These are phyloP conservation scores for Epizoanthus illoricatus DNA, from an alignment of 92 coral and sea anemone genomes.

Conservation along the genomic window DNA sequence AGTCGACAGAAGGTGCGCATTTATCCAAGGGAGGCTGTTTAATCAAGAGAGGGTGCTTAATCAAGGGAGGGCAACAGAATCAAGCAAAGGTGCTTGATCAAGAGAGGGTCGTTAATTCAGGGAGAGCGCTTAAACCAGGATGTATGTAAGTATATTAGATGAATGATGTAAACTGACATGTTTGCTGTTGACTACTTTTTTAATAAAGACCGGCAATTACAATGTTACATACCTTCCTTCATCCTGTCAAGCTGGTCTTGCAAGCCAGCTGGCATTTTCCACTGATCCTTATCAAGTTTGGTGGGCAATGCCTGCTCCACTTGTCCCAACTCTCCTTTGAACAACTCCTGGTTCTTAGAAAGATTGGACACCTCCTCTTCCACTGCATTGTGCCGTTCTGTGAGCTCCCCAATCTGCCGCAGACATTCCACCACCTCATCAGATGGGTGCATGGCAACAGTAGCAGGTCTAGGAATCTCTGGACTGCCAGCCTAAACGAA, in stretches of 20 bases:
- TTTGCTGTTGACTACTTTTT: too few relatives aligned
- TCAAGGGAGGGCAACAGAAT: too few relatives aligned
- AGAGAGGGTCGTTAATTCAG: too few relatives aligned
- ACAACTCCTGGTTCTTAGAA: conserved; percentile 55
- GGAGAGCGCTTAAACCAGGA: too few relatives aligned
- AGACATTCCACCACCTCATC: conserved; percentile 86
- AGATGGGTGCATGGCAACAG: conserved; percentile 69
- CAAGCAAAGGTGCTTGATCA: too few relatives aligned
- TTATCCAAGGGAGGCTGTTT: too few relatives aligned
- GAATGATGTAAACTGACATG: too few relatives aligned
- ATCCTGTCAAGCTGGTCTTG: conserved; percentile 70
- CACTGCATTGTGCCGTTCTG: conserved; percentile 68
- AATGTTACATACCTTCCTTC: conserved; percentile 42
- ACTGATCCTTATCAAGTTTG: conserved; percentile 74
- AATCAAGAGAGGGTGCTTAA: too few relatives aligned
- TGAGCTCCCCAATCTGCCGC: conserved; percentile 81
- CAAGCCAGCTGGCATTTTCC: conserved; percentile 68
- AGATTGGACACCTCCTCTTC: conserved; percentile 70
- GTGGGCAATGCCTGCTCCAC: conserved; percentile 72
- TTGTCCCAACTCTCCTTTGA: conserved; percentile 53
- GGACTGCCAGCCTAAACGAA: conserved; percentile 18
- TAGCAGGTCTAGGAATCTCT: conserved; percentile 21
- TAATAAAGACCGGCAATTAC: too few relatives aligned
- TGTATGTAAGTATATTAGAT: too few relatives aligned
- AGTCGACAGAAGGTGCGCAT: too few relatives aligned